phyloP scores from a whole-genome alignment of 2,113 vertebrate species.

The Cervus canadensis region DNA sequence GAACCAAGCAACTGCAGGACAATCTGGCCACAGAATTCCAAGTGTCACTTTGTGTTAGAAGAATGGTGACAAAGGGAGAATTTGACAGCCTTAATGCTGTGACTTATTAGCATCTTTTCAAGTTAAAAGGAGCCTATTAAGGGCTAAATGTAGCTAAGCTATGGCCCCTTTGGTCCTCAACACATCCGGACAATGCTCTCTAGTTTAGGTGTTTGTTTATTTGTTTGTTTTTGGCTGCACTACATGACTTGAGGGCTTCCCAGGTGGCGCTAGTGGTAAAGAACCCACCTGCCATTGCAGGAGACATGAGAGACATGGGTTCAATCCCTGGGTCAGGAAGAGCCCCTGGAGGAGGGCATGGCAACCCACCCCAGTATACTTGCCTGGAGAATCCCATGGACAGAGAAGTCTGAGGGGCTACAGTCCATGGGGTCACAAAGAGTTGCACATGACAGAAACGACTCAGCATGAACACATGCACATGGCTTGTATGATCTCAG shows the following conservation, averaged over 20 bases:
- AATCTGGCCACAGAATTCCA: not conserved
- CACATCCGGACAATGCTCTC: not conserved
- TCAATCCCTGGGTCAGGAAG: not conserved
- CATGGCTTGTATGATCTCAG: not conserved
- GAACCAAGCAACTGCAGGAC: not conserved
- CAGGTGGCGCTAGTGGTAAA: not conserved
- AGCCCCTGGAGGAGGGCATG: not conserved
- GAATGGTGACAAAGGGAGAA: not conserved
- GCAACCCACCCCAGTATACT: not conserved
- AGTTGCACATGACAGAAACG: not conserved
- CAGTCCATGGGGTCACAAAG: not conserved
- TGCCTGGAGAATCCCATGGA: not conserved
- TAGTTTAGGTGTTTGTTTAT: not conserved
- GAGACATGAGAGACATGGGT: not conserved
- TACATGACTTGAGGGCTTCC: not conserved
- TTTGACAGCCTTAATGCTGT: not conserved
- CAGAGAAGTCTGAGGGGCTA: not conserved
- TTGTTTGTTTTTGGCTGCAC: not conserved
- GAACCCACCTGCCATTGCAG: not conserved
- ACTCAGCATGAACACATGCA: accelerated
- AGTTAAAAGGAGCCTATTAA: not conserved
- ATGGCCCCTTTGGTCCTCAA: not conserved
- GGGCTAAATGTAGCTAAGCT: not conserved
- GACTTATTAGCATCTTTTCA: not conserved
- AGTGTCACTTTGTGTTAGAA: not conserved